Conservation (phyloP, 2,797 vertebrate species). For the Acrossocheilus fasciatus region DNA sequence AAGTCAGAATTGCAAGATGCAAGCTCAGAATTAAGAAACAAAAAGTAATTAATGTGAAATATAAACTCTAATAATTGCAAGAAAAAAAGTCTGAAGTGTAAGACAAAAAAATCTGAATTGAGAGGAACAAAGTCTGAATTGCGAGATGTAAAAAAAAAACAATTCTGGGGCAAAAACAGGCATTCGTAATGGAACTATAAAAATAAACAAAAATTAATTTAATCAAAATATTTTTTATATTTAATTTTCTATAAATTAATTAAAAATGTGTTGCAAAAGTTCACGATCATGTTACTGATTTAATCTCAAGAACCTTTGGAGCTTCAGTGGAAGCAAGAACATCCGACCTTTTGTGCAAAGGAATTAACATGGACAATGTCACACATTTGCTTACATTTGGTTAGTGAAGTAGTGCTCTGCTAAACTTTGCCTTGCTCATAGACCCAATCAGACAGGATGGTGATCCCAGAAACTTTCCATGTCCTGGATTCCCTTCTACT, state of each 20-base stretch:
- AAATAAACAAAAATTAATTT: neutral
- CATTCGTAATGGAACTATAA: neutral
- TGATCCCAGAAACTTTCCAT: constrained; percentile 6
- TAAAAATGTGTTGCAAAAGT: too few species aligned
- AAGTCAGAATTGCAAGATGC: neutral
- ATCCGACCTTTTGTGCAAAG: neutral
- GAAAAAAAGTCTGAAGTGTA: neutral
- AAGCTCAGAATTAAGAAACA: neutral
- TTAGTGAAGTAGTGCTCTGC: constrained; percentile 2
- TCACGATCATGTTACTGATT: too few species aligned
- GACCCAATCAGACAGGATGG: constrained; percentile 9
- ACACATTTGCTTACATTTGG: constrained; percentile 31
- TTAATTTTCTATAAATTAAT: neutral
- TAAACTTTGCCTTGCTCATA: neutral
- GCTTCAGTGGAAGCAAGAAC: neutral
- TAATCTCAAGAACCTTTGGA: neutral
- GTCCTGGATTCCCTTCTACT: constrained; percentile 24
- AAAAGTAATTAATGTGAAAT: neutral
- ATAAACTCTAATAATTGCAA: neutral
- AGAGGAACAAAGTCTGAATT: neutral
- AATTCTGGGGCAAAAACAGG: neutral
- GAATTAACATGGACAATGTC: neutral
- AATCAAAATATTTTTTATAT: neutral
- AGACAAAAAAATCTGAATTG: too few species aligned
- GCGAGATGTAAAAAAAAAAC: neutral